Evolutionary conservation across 2,797 vertebrate genomes (phyloP), one percentile per base, ranked within the genome.

Genomic region (Neosilurus mollespiculum): DNA sequence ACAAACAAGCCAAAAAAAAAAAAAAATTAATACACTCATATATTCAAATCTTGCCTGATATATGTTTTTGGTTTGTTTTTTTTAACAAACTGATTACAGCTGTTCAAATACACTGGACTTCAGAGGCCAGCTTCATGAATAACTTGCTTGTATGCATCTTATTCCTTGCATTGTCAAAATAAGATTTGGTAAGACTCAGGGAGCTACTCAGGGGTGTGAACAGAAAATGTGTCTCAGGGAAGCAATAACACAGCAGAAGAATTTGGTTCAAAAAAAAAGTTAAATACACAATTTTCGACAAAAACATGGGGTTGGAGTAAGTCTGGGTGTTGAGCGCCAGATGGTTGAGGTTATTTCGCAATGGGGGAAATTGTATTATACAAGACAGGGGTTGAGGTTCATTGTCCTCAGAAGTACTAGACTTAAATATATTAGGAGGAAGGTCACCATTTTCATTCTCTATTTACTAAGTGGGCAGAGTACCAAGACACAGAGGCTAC

Each of bases 401-500:
- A 67, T 67, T 53, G 56, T 58, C 86, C 53, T 83, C 54, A 77
- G 58, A 78, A 73, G 37, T 24, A 24, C 76, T 18, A 34, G 9
- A 72, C 69, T 71, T 82, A 82, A 84, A 89, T 80, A 84, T 64
- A 43, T 69, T 54, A n/a, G 26, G n/a, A 34, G 4, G 59, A 61
- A 24, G 20, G 34, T 51, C 69, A 24, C 66, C 37, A 75, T 73
- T 84, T 72, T 72, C 51, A 61, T 22, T 43, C 26, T 71, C 30
- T 43, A 7, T 73, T 49, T 75, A 76, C 62, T 76, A 62, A 15
- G 18, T 77, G 22, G 64, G 4, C 9, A 34, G 15, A 70, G 18
- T 71, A 43, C 22, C 43, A 16, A 15, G 65, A 59, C 51, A 73
- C 51, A 20, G 16, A 64, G 30, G 53, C 22, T 34, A 9, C 43